Conservation (phyloP, 2,113 vertebrate species). For the Erinaceus europaeus region DNA sequence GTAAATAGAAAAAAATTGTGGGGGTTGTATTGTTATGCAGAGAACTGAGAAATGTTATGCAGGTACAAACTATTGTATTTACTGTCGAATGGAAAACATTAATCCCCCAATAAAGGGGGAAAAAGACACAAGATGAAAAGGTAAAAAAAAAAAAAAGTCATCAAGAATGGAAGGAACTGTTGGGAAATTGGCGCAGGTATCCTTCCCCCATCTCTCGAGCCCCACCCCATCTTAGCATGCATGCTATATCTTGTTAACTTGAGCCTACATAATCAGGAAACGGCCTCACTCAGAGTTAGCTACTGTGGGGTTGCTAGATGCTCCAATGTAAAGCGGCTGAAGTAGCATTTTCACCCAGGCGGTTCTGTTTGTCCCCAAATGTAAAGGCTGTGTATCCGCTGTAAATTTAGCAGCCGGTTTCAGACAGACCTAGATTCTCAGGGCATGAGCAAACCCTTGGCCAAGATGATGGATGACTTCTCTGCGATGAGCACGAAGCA, state of each 20-base stretch:
- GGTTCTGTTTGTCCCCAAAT: not conserved
- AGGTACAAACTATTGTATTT: too few relatives aligned
- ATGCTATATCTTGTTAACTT: not conserved
- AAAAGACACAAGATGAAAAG: too few relatives aligned
- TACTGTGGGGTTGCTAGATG: not conserved
- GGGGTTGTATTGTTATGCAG: too few relatives aligned
- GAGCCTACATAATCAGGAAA: not conserved
- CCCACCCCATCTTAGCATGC: too few relatives aligned
- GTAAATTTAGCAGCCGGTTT: not conserved
- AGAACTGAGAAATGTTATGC: too few relatives aligned
- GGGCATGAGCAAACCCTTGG: slow-evolving; percentile 5
- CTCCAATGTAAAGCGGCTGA: slow-evolving; percentile 8
- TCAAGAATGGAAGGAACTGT: not conserved
- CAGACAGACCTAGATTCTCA: slow-evolving; percentile 1
- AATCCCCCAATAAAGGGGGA: too few relatives aligned
- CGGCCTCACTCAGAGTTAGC: not conserved
- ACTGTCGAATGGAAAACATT: too few relatives aligned
- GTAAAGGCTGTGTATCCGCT: not conserved
- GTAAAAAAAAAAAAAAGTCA: too few relatives aligned
- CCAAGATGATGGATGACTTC: not conserved
- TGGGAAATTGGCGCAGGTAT: too few relatives aligned
- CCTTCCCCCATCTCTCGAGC: too few relatives aligned
- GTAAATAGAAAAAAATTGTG: not conserved
- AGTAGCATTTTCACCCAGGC: not conserved
- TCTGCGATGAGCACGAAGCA: slow-evolving; percentile 31